phyloP scores from a whole-genome alignment of 1,140 invertebrate genomes.

The Drosophila orosa region DNA sequence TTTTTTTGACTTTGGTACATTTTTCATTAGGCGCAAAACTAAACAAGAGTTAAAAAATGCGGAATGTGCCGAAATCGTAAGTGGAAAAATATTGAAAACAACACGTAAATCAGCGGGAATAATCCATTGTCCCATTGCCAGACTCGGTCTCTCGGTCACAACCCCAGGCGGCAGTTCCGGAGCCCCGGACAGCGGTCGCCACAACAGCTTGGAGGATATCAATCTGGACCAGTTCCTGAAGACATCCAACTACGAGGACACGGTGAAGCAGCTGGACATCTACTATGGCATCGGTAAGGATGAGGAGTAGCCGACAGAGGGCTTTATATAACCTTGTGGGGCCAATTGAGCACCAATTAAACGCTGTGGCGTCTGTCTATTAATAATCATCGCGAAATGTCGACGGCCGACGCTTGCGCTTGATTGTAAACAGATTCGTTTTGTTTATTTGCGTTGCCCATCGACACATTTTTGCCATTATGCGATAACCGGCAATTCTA shows the following conservation, averaged over 20 bases:
- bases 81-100: constrained; percentile 9
- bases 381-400: constrained; percentile 65
- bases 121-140: constrained; percentile 11
- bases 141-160: constrained; percentile 73
- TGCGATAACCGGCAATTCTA: constrained; percentile 23
- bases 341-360: constrained; percentile 71
- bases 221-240: constrained; percentile 91
- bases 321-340: constrained; percentile 74
- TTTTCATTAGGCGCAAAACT: constrained; percentile 47
- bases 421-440: constrained; percentile 54
- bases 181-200: constrained; percentile 72
- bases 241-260: constrained; percentile 95
- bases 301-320: too few species aligned
- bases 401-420: constrained; percentile 23
- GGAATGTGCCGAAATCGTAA: constrained; percentile 79
- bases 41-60: constrained; percentile 51
- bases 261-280: constrained; percentile 93
- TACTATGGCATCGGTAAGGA: constrained; percentile 95
- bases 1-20: constrained; percentile 73
- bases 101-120: neutral
- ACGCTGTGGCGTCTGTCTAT: constrained; percentile 53
- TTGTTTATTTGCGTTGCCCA: constrained; percentile 72
- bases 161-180: constrained; percentile 72
- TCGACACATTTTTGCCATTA: constrained; percentile 30
- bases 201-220: constrained; percentile 89